These are phyloP conservation scores for Andrena cerasifolii DNA, from an alignment of 1,140 invertebrate genomes.

Conservation along the genomic window DNA sequence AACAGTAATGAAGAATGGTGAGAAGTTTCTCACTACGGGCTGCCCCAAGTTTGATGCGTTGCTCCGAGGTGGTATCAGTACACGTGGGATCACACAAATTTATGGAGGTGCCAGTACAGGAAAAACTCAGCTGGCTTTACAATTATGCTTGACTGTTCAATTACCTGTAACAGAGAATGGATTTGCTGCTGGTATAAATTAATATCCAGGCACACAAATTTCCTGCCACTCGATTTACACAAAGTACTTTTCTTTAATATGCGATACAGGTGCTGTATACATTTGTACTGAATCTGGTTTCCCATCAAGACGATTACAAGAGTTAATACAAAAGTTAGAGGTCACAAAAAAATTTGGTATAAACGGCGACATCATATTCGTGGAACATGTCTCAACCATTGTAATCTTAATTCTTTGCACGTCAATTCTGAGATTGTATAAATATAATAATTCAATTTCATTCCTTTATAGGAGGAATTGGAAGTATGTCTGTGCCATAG, in stretches of 20 bases:
- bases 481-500: constrained; percentile 83
- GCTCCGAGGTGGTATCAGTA: constrained; percentile 88
- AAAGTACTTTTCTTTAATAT: constrained; percentile 10
- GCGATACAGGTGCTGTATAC: constrained; percentile 85
- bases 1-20: constrained; percentile 33
- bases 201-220: constrained; percentile 31
- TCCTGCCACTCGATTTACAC: constrained; percentile 11
- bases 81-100: constrained; percentile 91
- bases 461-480: constrained; percentile 83
- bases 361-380: constrained; percentile 82
- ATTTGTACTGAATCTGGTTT: constrained; percentile 91
- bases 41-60: constrained; percentile 84
- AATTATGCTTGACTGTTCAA: constrained; percentile 86
- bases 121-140: constrained; percentile 93
- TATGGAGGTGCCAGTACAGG: constrained; percentile 91
- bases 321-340: constrained; percentile 78
- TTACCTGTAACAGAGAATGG: constrained; percentile 79
- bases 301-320: constrained; percentile 86
- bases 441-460: constrained; percentile 21
- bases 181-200: constrained; percentile 79
- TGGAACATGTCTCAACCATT: constrained; percentile 82
- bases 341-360: constrained; percentile 70
- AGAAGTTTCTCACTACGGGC: constrained; percentile 83
- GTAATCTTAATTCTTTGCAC: constrained; percentile 65
- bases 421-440: constrained; percentile 20